Evolutionary conservation across 2,797 vertebrate genomes (phyloP).

Genomic region (Danio jaintianensis): DNA sequence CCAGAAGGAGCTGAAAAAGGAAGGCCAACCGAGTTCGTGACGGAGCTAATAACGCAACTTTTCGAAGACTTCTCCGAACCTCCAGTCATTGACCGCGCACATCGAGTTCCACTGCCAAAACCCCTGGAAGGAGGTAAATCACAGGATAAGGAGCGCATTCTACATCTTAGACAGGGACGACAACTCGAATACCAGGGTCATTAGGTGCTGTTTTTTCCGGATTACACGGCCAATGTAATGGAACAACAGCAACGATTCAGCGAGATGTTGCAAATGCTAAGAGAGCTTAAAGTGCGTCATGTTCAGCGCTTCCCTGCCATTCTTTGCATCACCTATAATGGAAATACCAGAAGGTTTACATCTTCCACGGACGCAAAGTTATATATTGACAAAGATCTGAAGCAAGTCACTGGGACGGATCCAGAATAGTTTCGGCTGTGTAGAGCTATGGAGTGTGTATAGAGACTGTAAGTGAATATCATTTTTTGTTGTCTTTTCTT

Average conservation of each 20-base stretch:
- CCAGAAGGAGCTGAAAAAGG: no score
- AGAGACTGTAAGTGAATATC: not conserved
- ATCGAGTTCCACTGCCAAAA: conserved; percentile 17
- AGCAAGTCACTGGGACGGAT: not conserved
- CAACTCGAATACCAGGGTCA: not conserved
- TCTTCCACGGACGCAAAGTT: not conserved
- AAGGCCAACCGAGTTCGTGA: no score
- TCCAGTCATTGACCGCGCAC: no score
- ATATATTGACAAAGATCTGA: not conserved
- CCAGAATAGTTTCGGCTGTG: no score
- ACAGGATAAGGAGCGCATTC: conserved; percentile 2
- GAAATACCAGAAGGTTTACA: not conserved
- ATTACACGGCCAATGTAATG: no score
- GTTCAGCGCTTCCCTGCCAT: conserved; percentile 8
- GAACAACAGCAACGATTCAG: not conserved
- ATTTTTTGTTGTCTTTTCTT: not conserved
- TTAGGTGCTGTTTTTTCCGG: no score
- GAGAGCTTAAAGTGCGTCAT: no score
- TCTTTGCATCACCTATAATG: conserved; percentile 3
- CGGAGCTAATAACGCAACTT: no score
- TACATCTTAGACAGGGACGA: not conserved
- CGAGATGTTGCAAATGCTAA: not conserved
- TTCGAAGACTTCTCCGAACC: no score
- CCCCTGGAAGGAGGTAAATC: conserved; percentile 1
- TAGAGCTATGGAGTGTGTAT: no score